Base-by-base conservation (phyloP, 2,888 invertebrate species). In the Archips crataeganus region DNA sequence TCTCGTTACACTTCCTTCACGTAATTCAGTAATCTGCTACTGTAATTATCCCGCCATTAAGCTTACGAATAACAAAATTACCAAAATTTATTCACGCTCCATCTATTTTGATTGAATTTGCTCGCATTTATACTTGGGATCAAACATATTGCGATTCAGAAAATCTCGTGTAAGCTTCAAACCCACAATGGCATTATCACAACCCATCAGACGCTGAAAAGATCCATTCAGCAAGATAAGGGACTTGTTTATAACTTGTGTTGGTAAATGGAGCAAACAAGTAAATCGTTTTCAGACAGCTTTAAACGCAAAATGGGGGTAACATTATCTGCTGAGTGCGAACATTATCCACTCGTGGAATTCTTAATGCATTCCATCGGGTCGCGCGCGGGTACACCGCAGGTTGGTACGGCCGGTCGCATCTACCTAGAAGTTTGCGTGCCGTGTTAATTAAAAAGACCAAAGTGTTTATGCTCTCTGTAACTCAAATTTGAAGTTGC, bases 271-370 rank as follows among this genome's bases (percentile, higher is more conserved):
- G 78, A 73, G 77, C 75, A 78, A 77, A 78, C 72, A 75, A 78
- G 71, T 75, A 64, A 74, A 77, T 76, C 75, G 70, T 75, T 77
- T 78, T 77, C 66, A 65, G 62, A 61, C 42, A 60, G 72, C 54
- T 69, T 60, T 69, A 51, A 32, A 13, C 63, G 51, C 15, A 42
- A 62, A 65, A 61, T 34, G 36, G 74, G 76, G 77, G 79, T 79
- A 78, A 81, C 76, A 78, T 81, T 84, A 84, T 83, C 82, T 80
- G 78, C 79, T 80, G 79, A 79, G 76, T 76, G 76, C 69, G 63
- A 78, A 75, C 81, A 81, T 84, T 84, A 83, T 82, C 79, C 81
- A 77, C 81, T 79, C 77, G 59, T 79, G 75, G 74, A 84, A 82
- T 79, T 77, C 80, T 83, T 81, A 81, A 80, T 77, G 76, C 70